A percentile compares a stretch with the other conserved stretches of the same genome.
Conservation (phyloP, 1,140 invertebrate genomes). For the Grapholita molesta region DNA sequence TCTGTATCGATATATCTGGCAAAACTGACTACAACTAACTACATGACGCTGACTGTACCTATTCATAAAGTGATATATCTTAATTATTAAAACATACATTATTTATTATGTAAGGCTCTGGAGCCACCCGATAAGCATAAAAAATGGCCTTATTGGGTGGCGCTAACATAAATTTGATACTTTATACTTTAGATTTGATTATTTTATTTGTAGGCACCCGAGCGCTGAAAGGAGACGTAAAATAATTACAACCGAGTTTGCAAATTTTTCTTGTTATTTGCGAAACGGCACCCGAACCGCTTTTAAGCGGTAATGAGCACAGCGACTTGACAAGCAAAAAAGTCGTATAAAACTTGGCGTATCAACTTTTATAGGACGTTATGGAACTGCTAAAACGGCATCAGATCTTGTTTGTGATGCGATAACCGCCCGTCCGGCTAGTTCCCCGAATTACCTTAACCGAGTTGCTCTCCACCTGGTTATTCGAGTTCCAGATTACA, state of each 20-base stretch:
- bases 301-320: constrained; percentile 31
- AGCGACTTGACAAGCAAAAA: neutral
- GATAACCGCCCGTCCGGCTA: constrained; percentile 4
- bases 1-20: no score
- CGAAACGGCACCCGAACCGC: constrained; percentile 25
- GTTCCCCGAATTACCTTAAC: constrained; percentile 10
- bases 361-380: neutral
- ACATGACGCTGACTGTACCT: no score
- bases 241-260: neutral
- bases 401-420: constrained; percentile 26
- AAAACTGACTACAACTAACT: no score
- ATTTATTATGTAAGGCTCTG: no score
- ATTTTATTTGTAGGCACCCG: no score
- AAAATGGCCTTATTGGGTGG: no score
- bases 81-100: no score
- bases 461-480: neutral
- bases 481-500: neutral
- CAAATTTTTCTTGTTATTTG: neutral
- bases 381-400: neutral
- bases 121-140: no score
- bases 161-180: no score
- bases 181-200: no score
- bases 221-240: neutral
- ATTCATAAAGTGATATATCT: no score
- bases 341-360: neutral